phyloP scores from a whole-genome alignment of 2,797 vertebrate species.

The Molossus alvarezi region DNA sequence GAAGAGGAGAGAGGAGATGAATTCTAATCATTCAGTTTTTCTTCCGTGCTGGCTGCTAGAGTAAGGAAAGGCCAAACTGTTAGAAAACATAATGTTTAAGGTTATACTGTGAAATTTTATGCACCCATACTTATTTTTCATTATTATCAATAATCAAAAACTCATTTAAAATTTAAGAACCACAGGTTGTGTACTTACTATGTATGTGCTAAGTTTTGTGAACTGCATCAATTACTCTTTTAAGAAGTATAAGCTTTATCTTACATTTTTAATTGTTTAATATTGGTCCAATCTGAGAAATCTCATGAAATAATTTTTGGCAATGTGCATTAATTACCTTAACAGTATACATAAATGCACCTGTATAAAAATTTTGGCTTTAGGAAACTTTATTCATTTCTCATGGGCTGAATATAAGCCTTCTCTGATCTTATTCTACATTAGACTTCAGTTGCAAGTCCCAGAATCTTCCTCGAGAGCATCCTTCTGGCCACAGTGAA shows the following conservation, averaged over 20 bases:
- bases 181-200: not conserved
- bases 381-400: conserved; percentile 37
- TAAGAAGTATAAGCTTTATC: not conserved
- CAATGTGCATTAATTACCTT: not conserved
- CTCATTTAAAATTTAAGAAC: conserved; percentile 36
- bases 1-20: not conserved
- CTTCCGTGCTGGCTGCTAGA: not conserved
- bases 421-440: not conserved
- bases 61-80: not conserved
- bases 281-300: not conserved
- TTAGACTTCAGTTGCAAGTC: not conserved
- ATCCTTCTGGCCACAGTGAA: not conserved
- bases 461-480: not conserved
- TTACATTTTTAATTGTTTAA: conserved; percentile 31
- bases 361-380: conserved; percentile 4
- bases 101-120: conserved; percentile 30
- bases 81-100: not conserved
- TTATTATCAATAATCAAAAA: not conserved
- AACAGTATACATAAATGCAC: not conserved
- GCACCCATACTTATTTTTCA: not conserved
- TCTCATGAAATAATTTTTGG: conserved; percentile 47
- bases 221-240: not conserved
- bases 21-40: conserved; percentile 40
- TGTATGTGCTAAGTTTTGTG: not conserved
- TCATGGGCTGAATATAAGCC: not conserved